Conservation (phyloP, 2,797 vertebrate genomes). For the Sarcoramphus papa region DNA sequence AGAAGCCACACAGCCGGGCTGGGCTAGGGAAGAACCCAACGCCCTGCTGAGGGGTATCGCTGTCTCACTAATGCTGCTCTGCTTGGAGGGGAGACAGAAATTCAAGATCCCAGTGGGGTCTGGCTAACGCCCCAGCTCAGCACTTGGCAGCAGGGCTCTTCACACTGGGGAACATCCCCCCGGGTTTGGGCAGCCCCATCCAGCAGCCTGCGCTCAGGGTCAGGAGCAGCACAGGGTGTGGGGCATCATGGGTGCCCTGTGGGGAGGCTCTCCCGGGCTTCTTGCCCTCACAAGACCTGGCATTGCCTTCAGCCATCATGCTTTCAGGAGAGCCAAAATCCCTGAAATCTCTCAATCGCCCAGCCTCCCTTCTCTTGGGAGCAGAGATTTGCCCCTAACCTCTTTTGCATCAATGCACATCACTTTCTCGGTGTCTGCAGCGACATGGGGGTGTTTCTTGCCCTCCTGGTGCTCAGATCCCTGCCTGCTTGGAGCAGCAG, state of each 20-base stretch:
- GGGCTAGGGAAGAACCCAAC: background rate
- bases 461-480: background rate
- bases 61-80: background rate
- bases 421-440: background rate
- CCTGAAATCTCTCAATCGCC: background rate
- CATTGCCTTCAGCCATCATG: background rate
- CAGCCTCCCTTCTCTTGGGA: background rate
- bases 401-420: background rate
- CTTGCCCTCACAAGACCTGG: background rate
- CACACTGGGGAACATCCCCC: accelerated
- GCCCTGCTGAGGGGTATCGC: background rate
- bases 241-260: background rate
- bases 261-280: background rate
- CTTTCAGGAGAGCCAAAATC: background rate
- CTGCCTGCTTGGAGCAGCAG: background rate
- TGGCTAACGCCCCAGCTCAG: background rate
- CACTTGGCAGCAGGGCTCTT: background rate
- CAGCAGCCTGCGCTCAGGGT: background rate
- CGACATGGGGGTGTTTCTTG: background rate
- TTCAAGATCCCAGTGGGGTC: background rate
- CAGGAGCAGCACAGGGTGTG: background rate
- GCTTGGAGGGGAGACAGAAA: background rate
- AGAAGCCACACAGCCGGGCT: background rate
- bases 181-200: background rate
- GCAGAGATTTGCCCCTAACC: background rate